Evolutionary conservation across 2,797 vertebrate species (phyloP).

Genomic region (Cercopithecus diana): DNA sequence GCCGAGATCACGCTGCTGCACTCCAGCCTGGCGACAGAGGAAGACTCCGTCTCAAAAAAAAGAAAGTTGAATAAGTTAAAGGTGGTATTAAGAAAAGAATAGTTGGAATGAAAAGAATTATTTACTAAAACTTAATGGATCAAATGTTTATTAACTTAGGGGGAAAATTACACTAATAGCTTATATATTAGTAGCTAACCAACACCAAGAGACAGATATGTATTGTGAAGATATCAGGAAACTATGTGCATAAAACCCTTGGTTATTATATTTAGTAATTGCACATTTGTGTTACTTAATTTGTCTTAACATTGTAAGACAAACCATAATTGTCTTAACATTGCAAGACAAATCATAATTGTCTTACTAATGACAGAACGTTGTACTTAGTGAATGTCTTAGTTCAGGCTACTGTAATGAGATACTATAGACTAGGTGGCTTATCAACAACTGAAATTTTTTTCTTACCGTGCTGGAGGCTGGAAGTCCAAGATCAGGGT

Average conservation of each 20-base stretch:
- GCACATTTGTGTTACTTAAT: neutral
- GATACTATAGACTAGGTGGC: neutral
- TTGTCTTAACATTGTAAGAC: neutral
- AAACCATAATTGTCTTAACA: neutral
- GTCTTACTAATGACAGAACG: neutral
- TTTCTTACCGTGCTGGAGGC: neutral
- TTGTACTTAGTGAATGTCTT: neutral
- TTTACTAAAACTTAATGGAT: neutral
- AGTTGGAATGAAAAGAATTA: neutral
- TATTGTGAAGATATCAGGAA: neutral
- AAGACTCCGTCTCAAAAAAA: too few relatives aligned
- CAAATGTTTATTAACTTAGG: neutral
- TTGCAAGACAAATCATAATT: neutral
- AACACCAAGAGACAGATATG: neutral
- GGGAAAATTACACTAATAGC: neutral
- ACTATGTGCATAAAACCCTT: neutral
- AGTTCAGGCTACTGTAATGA: neutral
- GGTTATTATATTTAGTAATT: neutral
- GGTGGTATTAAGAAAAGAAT: neutral
- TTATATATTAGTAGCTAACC: neutral
- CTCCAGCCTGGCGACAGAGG: too few relatives aligned
- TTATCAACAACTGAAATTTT: neutral
- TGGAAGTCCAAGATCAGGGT: neutral
- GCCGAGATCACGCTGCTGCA: too few relatives aligned
- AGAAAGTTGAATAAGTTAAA: neutral